A percentile compares a stretch with the other conserved stretches of the same genome.
phyloP scores from a whole-genome alignment of 2,113 vertebrate species.

The Nansenia antarctica region DNA sequence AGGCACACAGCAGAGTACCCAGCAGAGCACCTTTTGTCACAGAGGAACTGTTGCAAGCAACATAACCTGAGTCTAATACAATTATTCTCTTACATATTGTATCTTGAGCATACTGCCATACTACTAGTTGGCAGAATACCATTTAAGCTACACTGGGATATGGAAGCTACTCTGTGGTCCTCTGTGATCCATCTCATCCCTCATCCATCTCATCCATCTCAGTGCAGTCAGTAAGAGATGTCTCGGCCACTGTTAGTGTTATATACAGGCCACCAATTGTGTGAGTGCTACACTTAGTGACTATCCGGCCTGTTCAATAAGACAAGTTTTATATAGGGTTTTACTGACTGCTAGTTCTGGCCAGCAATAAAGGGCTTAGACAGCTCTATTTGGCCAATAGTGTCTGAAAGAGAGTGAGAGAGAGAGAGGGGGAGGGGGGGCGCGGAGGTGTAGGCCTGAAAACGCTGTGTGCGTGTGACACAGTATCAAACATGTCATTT shows the following conservation, averaged over 20 bases:
- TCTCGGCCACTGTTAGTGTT: neutral
- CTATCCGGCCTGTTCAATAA: slow-evolving; percentile 36
- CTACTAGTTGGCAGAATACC: neutral
- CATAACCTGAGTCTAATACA: neutral
- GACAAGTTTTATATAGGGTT: slow-evolving; percentile 35
- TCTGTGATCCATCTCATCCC: slow-evolving; percentile 5
- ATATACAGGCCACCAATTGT: slow-evolving; percentile 2
- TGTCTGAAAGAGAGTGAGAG: neutral
- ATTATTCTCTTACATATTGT: too few relatives aligned
- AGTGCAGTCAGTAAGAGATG: slow-evolving; percentile 8
- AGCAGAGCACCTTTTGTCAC: neutral
- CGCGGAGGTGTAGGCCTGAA: too few relatives aligned
- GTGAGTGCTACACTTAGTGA: slow-evolving; percentile 26
- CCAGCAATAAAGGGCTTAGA: slow-evolving; percentile 33
- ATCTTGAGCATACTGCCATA: neutral
- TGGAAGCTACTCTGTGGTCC: neutral
- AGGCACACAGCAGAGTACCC: neutral
- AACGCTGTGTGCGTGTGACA: too few relatives aligned
- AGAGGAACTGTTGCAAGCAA: neutral
- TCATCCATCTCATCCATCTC: slow-evolving; percentile 12
- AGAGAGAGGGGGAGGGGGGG: too few relatives aligned
- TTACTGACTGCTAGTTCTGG: slow-evolving; percentile 42
- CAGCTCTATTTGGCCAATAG: neutral
- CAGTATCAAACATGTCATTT: too few relatives aligned
- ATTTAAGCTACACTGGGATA: neutral